Evolutionary conservation across 2,797 vertebrate species (phyloP), one percentile per base, ranked within the genome.

Genomic region (Periophthalmus magnuspinnatus): DNA sequence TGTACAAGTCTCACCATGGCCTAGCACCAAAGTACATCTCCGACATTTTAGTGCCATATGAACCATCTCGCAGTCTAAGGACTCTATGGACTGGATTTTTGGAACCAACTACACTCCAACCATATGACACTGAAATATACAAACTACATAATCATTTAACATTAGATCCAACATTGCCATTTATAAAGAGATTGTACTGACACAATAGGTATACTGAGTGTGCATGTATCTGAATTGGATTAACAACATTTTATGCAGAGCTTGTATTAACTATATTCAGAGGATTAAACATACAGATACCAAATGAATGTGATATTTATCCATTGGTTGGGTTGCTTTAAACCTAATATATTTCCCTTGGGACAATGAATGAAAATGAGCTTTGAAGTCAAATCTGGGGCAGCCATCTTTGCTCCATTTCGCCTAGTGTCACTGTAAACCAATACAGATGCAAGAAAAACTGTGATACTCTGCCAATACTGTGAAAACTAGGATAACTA

Each of bases 361-460:
- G 58, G 58, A 36, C 32, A 34, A 9, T n/a, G 33, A 16, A 59
- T 34, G 57, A 34, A 60, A 60, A 60, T 60, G 19, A 60, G 58
- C 58, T 60, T 60, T 60, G 32, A 60, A 60, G 58, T 36, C 34
- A 60, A n/a, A 60, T 34, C 58, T 60, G 58, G 58, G 58, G 58
- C 58, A 60, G 28, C 33, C 33, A 36, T 57, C 33, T 19, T 60
- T 36, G 33, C 33, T 36, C 58, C 11, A 19, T 19, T 34, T 36
- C 4, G 5, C 28, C 10, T 28, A 24, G 58, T 33, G 33, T 60
- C 7, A 60, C 32, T 60, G 33, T 10, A 57, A 57, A 57, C 3
- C 24, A 57, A 55, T 22, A 55, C 6, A 9, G n/a, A 52, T 56
- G 21, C 54, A 32, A 57, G 5, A 57, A 16, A 57, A 57, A 14